Evolutionary conservation across 2,113 vertebrate species (phyloP), one percentile per base, ranked within the genome.

Genomic region (Gallinago jamesoni): DNA sequence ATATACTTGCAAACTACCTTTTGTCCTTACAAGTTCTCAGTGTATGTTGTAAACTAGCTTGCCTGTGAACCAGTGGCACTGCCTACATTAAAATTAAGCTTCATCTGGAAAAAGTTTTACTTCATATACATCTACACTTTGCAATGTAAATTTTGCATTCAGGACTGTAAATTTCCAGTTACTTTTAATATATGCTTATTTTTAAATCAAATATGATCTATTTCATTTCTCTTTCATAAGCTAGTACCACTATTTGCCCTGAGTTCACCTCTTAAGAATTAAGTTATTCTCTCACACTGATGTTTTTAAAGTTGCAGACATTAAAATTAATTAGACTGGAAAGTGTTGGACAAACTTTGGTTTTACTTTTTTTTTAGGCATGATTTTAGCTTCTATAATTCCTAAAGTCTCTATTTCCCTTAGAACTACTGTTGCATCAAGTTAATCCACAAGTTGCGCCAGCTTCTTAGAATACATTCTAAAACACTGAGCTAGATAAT

Each of bases 341-440:
- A 56, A 83, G 21, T 28, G 10, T 10, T 92, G 9, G 3, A 5
- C 20, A 59, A 70, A 50, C 0, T 80, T 87, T 33, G 4, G 0
- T 1, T 83, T 92, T 45, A 63, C 11, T 80, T 80, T 63, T 43
- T 64, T 84, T 90, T 84, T 53, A 90, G 45, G 23, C 12, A 55
- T 33, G 25, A 76, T 88, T 95, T 93, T 37, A 76, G 5, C 41
- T 88, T 83, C 50, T 83, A 0, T 76, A 83, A 80, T 83, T 93
- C 37, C 41, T 8, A 83, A 70, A 88, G 7, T 62, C 18, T 73
- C 66, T 74, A 55, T 67, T 90, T 89, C 83, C 28, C 64, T 77
- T 55, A 47, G 25, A 90, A 68, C 0, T 0, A 24, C 37, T 90
- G 4, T 52, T 22, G 3, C 0, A 3, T 27, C 27, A 83, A 73